These are phyloP conservation scores for Tolypeutes matacus DNA, from an alignment of 2,797 vertebrate species.

Conservation along the genomic window DNA sequence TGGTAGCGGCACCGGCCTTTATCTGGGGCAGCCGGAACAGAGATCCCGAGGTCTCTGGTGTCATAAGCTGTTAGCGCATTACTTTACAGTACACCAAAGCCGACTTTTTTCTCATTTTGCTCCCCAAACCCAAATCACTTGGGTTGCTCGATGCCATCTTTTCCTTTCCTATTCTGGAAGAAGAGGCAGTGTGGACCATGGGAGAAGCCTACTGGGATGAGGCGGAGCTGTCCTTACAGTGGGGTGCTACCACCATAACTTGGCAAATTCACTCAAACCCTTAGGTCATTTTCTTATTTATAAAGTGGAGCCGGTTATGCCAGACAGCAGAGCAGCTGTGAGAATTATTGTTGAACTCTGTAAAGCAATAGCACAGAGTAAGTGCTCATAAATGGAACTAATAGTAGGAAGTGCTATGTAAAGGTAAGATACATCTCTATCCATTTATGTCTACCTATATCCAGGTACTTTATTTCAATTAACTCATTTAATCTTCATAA, in stretches of 20 bases:
- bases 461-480: accelerated
- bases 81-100: accelerated
- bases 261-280: accelerated
- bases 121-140: background rate
- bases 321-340: accelerated
- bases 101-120: background rate
- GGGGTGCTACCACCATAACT: background rate
- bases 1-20: accelerated
- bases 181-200: accelerated
- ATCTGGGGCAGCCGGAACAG: background rate
- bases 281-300: background rate
- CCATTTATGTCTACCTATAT: background rate
- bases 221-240: background rate
- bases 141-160: background rate
- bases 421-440: background rate
- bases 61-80: accelerated
- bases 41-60: background rate
- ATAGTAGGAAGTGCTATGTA: accelerated
- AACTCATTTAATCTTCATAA: background rate
- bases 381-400: accelerated
- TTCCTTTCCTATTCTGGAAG: background rate
- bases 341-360: background rate
- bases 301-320: accelerated
- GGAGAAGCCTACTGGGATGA: background rate
- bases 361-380: accelerated